Conservation (phyloP, 2,797 vertebrate species). For the Platyrinchus mystaceus region DNA sequence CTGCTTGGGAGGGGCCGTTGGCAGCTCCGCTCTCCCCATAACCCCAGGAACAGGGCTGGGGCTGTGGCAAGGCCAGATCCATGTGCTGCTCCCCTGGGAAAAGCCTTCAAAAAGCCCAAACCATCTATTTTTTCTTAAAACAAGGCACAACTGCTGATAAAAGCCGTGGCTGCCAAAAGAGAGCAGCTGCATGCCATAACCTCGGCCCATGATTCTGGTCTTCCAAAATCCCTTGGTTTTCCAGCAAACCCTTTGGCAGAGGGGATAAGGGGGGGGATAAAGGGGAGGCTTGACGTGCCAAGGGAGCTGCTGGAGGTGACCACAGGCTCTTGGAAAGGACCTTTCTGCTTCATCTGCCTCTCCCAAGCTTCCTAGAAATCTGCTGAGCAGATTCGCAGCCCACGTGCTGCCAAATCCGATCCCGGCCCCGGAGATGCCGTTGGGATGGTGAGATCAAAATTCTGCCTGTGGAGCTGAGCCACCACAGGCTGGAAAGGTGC, state of each 20-base stretch:
- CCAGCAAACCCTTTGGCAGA: not conserved
- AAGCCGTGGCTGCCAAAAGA: not conserved
- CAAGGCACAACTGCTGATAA: not conserved
- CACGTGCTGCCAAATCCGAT: not conserved
- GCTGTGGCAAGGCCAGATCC: not conserved
- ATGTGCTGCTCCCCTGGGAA: not conserved
- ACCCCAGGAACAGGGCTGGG: not conserved
- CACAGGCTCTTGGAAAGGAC: not conserved
- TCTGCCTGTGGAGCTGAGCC: rapidly evolving
- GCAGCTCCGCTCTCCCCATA: not conserved
- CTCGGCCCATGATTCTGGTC: not conserved
- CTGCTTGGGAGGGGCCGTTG: not conserved
- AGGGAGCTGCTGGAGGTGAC: not conserved
- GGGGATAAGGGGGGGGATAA: too few species aligned
- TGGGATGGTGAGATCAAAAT: not conserved
- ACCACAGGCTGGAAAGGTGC: not conserved
- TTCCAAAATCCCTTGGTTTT: not conserved
- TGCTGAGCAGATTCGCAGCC: not conserved
- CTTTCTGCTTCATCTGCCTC: not conserved
- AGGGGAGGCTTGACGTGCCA: rapidly evolving
- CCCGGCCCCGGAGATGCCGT: not conserved
- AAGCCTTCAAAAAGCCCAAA: not conserved
- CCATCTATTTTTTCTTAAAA: not conserved
- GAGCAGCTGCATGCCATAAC: not conserved
- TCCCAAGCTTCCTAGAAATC: not conserved